Conservation (phyloP, 1,140 invertebrate species). For the Vanessa atalanta region DNA sequence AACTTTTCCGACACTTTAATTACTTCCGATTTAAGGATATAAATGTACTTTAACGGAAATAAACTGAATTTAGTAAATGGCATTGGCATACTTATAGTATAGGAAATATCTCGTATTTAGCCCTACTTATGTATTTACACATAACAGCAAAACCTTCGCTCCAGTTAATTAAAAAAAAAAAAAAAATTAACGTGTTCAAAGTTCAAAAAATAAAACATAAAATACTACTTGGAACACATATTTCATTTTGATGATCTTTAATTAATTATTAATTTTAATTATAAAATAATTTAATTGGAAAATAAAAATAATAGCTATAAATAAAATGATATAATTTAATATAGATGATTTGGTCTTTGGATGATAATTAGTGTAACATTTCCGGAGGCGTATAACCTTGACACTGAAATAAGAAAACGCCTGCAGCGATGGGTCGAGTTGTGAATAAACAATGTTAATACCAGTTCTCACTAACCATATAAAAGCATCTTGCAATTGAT, state of each 20-base stretch:
- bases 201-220: too few species aligned
- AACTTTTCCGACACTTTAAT: too few species aligned
- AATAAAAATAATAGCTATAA: neutral
- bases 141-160: neutral
- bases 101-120: neutral
- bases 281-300: neutral
- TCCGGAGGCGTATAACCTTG: slow-evolving; percentile 24
- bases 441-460: slow-evolving; percentile 35
- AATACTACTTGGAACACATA: too few species aligned
- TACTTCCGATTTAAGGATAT: slow-evolving; percentile 10
- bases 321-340: neutral
- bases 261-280: too few species aligned
- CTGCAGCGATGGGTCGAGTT: slow-evolving; percentile 31
- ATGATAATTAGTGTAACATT: neutral
- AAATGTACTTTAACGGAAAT: slow-evolving; percentile 17
- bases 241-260: too few species aligned
- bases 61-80: neutral
- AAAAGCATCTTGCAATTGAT: slow-evolving; percentile 39
- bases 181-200: too few species aligned
- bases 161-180: too few species aligned
- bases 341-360: neutral
- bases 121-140: neutral
- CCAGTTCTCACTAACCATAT: slow-evolving; percentile 32
- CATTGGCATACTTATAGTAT: slow-evolving; percentile 7
- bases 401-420: slow-evolving; percentile 34